Conservation (phyloP, 2,888 invertebrate genomes). For the Eulithis testata region DNA sequence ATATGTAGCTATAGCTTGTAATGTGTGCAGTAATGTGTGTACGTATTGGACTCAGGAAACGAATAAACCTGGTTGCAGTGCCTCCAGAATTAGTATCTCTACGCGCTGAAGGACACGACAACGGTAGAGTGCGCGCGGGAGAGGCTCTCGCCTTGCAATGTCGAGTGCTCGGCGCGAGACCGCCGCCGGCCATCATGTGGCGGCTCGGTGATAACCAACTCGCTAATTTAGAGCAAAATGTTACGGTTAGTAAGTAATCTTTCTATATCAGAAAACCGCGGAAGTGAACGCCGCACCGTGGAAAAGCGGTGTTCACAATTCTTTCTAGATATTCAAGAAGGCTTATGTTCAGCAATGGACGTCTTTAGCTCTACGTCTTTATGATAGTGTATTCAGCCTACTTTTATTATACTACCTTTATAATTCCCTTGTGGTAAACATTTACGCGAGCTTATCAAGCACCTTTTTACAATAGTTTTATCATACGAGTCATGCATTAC, state of each 20-base stretch:
- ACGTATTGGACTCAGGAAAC: neutral
- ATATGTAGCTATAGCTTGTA: neutral
- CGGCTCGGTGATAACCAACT: constrained; percentile 61
- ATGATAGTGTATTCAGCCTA: too few species aligned
- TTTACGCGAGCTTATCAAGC: too few species aligned
- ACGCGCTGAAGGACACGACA: constrained; percentile 48
- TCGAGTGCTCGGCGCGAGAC: constrained; percentile 74
- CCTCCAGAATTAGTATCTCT: constrained; percentile 71
- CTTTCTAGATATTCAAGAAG: too few species aligned
- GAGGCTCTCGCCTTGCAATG: constrained; percentile 65
- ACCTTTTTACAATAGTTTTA: too few species aligned
- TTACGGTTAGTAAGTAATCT: constrained; percentile 57
- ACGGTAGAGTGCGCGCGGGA: constrained; percentile 54
- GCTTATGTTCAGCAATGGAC: too few species aligned
- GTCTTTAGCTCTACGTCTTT: too few species aligned
- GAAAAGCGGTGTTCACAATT: too few species aligned
- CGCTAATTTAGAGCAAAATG: constrained; percentile 63
- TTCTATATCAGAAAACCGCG: neutral
- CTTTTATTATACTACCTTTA: too few species aligned
- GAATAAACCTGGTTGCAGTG: constrained; percentile 50
- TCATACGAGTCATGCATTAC: too few species aligned
- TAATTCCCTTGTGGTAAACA: too few species aligned
- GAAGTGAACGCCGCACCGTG: too few species aligned
- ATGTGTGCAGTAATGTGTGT: too few species aligned
- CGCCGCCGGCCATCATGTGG: constrained; percentile 68